phyloP scores from a whole-genome alignment of 2,888 invertebrate species.

The Cylindroiulus punctatus region DNA sequence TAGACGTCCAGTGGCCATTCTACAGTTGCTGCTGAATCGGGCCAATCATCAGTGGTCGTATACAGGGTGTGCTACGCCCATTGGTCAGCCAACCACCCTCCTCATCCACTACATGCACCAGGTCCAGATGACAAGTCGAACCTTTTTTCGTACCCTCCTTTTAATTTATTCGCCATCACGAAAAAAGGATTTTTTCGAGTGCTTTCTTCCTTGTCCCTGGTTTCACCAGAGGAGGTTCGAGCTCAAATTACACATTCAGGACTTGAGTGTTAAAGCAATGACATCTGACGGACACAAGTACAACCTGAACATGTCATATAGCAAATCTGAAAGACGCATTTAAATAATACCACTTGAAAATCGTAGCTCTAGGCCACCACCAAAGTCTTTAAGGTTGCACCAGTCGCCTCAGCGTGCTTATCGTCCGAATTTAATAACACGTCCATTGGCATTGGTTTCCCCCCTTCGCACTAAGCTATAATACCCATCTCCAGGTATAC shows the following conservation, averaged over 20 bases:
- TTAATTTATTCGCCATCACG: constrained; percentile 30
- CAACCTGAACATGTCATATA: constrained; percentile 38
- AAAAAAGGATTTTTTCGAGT: constrained; percentile 21
- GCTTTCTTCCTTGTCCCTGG: not conserved
- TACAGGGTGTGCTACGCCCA: not conserved
- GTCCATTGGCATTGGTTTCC: constrained; percentile 9
- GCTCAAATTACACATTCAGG: constrained; percentile 28
- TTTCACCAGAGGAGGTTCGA: not conserved
- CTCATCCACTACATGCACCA: not conserved
- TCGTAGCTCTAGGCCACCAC: not conserved
- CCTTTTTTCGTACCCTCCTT: not conserved
- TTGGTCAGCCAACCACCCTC: not conserved
- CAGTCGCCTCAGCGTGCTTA: not conserved
- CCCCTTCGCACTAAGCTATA: constrained; percentile 17
- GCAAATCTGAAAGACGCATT: not conserved
- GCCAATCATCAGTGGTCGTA: not conserved
- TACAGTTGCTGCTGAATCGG: not conserved
- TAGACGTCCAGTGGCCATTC: too few species aligned
- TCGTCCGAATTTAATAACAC: constrained; percentile 37
- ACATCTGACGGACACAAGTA: constrained; percentile 20
- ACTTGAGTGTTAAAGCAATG: constrained; percentile 29
- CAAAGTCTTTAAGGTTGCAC: not conserved
- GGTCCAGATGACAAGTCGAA: not conserved
- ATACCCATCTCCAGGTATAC: not conserved
- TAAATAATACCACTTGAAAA: constrained; percentile 16